Evolutionary conservation across 2,113 vertebrate genomes (phyloP).

Genomic region (Calcarius ornatus): DNA sequence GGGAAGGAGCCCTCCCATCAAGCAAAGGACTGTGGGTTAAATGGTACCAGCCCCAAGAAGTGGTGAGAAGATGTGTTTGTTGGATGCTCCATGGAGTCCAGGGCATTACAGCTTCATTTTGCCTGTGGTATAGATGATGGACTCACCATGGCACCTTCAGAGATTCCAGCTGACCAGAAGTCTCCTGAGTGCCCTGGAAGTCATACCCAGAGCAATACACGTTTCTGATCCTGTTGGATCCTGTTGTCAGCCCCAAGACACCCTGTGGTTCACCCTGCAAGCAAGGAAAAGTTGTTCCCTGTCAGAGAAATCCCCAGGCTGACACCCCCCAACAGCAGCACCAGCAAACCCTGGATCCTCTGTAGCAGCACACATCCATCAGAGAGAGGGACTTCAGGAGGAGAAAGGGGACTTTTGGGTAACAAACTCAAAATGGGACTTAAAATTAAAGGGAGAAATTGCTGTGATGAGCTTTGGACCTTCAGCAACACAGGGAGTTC

Average conservation of each 20-base stretch:
- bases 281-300: neutral
- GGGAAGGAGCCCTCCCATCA: neutral
- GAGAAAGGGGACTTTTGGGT: neutral
- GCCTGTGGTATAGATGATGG: neutral
- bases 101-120: neutral
- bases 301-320: neutral
- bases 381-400: neutral
- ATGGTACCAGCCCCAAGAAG: neutral
- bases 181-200: neutral
- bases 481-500: neutral
- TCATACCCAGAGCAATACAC: neutral
- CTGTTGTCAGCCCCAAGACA: neutral
- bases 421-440: neutral
- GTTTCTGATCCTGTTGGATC: neutral
- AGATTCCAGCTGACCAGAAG: neutral
- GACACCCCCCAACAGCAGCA: neutral
- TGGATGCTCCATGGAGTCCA: neutral
- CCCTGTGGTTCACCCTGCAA: fast-evolving
- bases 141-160: neutral
- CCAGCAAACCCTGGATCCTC: constrained; percentile 30
- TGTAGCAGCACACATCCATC: neutral
- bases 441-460: neutral
- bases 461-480: neutral
- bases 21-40: neutral
- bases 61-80: neutral